Base-by-base conservation (phyloP, 2,888 invertebrate species). In the Agrenia bidenticulata region DNA sequence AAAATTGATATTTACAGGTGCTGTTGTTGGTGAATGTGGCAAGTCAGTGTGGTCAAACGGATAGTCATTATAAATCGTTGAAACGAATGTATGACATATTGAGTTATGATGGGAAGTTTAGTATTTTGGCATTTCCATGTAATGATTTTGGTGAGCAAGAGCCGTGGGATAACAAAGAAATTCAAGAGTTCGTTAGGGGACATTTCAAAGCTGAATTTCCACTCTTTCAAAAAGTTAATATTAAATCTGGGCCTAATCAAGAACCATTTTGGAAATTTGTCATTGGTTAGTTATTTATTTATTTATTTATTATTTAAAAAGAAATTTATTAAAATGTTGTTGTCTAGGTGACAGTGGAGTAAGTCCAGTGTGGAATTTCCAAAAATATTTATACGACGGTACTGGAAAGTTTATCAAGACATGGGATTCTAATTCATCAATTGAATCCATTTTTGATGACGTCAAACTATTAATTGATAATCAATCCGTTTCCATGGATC, bases 141-240 rank as follows among this genome's bases (percentile, higher is more conserved):
- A 69, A 83, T 74, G 83, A 84, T 76, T 84, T 84, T 79, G 83
- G 83, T 2, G 77, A 77, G 19, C 83, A 83, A 74, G 83, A 83
- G 76, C 83, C 83, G 15, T 78, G 78, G 72, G 78, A 77, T 17
- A 77, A 79, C 66, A 72, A 74, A 39, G 79, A 80, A 24, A 82
- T 83, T 41, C 69, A 78, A 63, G 69, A 78, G 32, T 81, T 80
- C 76, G 79, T 79, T 1, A 77, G 77, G 41, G 79, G 80, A 0
- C 75, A 75, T 57, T 73, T 73, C 58, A 73, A 73, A 26, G 72
- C 67, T 19, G 82, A 82, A 72, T 83, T 83, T 71, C 81, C 81
- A 1, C 76, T 83, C 37, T 81, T 83, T 76, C 77, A 78, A 24
- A 83, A 83, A 73, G 77, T 81, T 13, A 32, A 11, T 4, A 78